phyloP scores from a whole-genome alignment of 2,888 invertebrate genomes.

The Cylindroiulus punctatus region DNA sequence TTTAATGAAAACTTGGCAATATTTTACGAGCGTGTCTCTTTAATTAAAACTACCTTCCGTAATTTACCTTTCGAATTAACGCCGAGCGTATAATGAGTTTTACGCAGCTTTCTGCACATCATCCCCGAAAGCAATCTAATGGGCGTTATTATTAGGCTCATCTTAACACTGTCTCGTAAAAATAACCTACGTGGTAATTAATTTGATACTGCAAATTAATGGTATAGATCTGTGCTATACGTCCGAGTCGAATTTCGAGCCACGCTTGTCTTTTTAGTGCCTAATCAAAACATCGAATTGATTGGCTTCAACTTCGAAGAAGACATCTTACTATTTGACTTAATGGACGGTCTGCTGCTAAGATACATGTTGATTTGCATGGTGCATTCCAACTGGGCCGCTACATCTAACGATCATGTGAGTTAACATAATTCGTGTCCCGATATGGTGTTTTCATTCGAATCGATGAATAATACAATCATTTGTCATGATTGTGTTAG shows the following conservation, averaged over 20 bases:
- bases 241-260: neutral
- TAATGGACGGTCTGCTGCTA: no score
- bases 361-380: no score
- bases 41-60: neutral
- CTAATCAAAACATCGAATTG: no score
- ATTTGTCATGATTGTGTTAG: no score
- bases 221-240: neutral
- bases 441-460: no score
- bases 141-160: neutral
- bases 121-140: neutral
- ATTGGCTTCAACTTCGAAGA: no score
- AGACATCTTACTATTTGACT: no score
- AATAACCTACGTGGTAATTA: neutral
- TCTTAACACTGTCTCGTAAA: neutral
- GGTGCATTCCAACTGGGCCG: no score
- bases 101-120: neutral
- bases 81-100: conserved; percentile 18
- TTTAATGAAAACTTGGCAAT: conserved; percentile 9
- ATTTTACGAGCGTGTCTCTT: conserved; percentile 25
- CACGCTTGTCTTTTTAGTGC: no score
- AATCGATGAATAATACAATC: no score
- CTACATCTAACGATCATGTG: no score
- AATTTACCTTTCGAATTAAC: conserved; percentile 32
- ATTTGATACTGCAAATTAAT: neutral
- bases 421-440: no score